phyloP scores from a whole-genome alignment of 2,888 invertebrate genomes.

The Megaustenia siamemsis region DNA sequence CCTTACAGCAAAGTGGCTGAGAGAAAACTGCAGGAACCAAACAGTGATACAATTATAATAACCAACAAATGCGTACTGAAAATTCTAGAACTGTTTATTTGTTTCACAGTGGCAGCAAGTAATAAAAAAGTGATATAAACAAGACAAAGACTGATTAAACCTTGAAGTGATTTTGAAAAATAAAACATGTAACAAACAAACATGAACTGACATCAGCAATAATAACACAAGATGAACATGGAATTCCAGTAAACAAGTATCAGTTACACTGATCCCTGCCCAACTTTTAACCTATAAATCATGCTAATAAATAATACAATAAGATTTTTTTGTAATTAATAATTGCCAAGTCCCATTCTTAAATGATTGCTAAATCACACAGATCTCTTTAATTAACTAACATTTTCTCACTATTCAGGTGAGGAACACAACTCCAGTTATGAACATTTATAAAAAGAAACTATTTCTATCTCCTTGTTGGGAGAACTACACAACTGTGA shows the following conservation, averaged over 20 bases:
- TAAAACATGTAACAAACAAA: neutral
- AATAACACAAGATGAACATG: neutral
- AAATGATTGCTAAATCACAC: neutral
- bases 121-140: neutral
- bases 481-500: no score
- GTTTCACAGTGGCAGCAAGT: neutral
- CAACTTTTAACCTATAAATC: neutral
- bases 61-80: no score
- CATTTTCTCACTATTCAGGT: no score
- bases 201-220: neutral
- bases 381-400: neutral
- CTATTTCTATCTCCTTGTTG: no score
- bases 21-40: no score
- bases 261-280: neutral
- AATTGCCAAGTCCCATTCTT: neutral
- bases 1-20: no score
- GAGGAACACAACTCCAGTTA: no score
- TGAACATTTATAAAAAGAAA: no score
- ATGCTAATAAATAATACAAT: neutral
- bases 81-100: slow-evolving; percentile 17
- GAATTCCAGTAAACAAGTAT: neutral
- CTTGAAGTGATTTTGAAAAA: neutral
- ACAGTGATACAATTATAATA: neutral
- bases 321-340: no score
- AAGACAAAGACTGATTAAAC: neutral